These are phyloP conservation scores for Drosophila novamexicana DNA, from an alignment of 1,140 invertebrate species.

Conservation along the genomic window DNA sequence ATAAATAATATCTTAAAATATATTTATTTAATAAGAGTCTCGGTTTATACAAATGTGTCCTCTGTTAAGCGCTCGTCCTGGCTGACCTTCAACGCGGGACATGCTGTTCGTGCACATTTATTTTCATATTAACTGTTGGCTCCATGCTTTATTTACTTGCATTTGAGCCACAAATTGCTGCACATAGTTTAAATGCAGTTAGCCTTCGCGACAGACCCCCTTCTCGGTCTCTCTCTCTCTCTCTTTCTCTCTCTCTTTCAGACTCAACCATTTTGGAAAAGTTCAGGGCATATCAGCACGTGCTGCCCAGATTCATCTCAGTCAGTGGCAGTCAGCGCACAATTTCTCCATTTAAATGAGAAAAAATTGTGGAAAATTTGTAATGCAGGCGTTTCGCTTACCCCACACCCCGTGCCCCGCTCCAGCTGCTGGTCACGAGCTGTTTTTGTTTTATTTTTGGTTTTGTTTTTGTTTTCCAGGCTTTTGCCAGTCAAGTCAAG, in stretches of 20 bases:
- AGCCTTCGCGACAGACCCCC: background rate
- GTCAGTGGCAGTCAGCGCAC: constrained; percentile 64
- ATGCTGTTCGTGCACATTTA: constrained; percentile 6
- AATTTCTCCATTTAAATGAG: constrained; percentile 76
- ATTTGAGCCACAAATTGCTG: constrained; percentile 40
- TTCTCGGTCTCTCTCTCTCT: background rate
- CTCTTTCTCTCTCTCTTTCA: too few species aligned
- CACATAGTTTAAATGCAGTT: constrained; percentile 29
- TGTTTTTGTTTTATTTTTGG: constrained; percentile 16
- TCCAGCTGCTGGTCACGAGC: constrained; percentile 61
- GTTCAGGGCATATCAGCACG: constrained; percentile 59
- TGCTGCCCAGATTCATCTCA: constrained; percentile 77
- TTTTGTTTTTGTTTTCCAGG: constrained; percentile 22
- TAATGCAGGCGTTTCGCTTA: constrained; percentile 74
- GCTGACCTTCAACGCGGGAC: constrained; percentile 15
- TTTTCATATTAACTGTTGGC: constrained; percentile 6
- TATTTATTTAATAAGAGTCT: too few species aligned
- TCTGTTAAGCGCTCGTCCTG: constrained; percentile 5
- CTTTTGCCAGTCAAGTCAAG: constrained; percentile 74
- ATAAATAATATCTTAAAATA: too few species aligned
- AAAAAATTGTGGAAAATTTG: constrained; percentile 79
- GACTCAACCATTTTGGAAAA: constrained; percentile 40
- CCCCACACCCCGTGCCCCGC: constrained; percentile 2
- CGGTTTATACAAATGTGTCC: background rate
- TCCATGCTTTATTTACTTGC: constrained; percentile 33